Conservation (phyloP, 2,888 invertebrate genomes). For the Scaptomyza flava region DNA sequence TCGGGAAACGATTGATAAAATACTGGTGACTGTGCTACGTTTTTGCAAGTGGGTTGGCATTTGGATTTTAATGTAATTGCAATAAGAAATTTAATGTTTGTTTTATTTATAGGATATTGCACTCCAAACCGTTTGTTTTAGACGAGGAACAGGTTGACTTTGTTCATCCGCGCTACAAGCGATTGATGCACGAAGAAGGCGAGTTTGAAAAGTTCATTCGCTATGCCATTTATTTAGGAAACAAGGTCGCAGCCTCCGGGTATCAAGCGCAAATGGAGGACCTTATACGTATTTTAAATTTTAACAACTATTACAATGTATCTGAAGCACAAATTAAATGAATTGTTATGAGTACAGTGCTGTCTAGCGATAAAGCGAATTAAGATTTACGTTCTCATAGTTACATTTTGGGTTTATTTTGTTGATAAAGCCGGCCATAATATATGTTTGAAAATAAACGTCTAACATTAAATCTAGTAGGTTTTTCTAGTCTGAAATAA, state of each 20-base stretch:
- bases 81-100: neutral
- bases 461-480: neutral
- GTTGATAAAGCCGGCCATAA: neutral
- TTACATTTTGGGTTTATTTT: neutral
- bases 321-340: conserved; percentile 24
- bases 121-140: conserved; percentile 74
- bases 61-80: neutral
- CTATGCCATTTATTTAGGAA: conserved; percentile 83
- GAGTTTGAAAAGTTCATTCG: conserved; percentile 83
- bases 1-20: conserved; percentile 88
- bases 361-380: neutral
- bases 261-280: conserved; percentile 84
- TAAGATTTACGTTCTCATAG: neutral
- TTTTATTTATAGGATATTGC: conserved; percentile 73
- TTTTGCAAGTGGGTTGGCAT: conserved; percentile 80
- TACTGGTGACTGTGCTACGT: conserved; percentile 90
- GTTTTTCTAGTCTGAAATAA: neutral
- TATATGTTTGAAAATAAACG: neutral
- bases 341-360: neutral
- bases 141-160: conserved; percentile 67
- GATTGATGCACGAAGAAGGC: conserved; percentile 79
- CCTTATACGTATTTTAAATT: conserved; percentile 83
- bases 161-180: conserved; percentile 82
- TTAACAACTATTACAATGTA: conserved; percentile 82
- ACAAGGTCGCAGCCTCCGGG: conserved; percentile 83